Conservation (phyloP, 1,140 invertebrate genomes). For the Aphaenogaster floridana region DNA sequence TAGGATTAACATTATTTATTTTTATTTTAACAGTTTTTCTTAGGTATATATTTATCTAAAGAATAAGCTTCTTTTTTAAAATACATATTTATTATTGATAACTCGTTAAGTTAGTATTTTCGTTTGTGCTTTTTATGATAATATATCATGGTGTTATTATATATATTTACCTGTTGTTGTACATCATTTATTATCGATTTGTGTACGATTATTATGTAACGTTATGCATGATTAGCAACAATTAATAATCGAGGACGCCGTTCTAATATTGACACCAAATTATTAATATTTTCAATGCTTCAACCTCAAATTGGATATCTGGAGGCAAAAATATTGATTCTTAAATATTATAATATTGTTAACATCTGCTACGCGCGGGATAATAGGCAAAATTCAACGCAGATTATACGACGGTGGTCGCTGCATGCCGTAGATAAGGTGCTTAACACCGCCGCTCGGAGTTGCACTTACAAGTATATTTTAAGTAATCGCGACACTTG, state of each 20-base stretch:
- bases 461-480: conserved; percentile 48
- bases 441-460: conserved; percentile 26
- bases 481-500: conserved; percentile 8
- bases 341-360: not conserved
- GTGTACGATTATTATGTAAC: not conserved
- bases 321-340: not conserved
- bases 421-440: conserved; percentile 60
- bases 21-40: not conserved
- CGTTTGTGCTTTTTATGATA: not conserved
- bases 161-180: not conserved
- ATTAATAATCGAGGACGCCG: not conserved
- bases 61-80: not conserved
- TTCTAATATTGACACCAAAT: conserved; percentile 13
- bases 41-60: not conserved
- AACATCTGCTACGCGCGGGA: not conserved
- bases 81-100: conserved; percentile 8
- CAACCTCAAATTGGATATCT: not conserved
- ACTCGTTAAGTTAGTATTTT: not conserved
- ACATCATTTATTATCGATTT: conserved; percentile 4
- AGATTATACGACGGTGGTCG: conserved; percentile 46
- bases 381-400: conserved; percentile 26
- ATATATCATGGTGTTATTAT: not conserved
- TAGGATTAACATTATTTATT: not conserved
- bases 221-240: not conserved
- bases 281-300: conserved; percentile 29